Base-by-base conservation (phyloP, 2,797 vertebrate species). In the Orientallactaga sibirica region DNA sequence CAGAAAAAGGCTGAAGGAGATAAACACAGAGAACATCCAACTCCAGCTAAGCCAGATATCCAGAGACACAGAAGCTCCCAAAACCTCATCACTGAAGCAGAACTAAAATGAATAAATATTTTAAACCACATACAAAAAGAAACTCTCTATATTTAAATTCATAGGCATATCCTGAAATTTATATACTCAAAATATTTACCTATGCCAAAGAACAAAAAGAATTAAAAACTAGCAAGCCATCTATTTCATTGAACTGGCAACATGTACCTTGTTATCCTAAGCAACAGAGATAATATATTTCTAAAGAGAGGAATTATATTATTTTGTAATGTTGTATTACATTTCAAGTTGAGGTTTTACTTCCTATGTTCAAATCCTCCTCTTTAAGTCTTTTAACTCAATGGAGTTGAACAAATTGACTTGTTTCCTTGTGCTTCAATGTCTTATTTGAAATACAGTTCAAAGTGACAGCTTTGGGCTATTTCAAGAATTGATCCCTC, bases 111-210 rank as follows among this genome's bases (percentile, higher is more conserved):
- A 93, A 73, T 67, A 92, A 64, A 20, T 68, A 74, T 86, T 91
- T 86, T 77, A n/a, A 3, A 33, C 58, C 33, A 77, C 3, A 22
- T 15, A 70, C 2, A 66, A 77, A 66, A 89, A 88, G 5, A 75
- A 83, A 89, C 18, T 58, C 48, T 85, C 37, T 10, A 18, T 66
- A 33, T 67, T 92, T 81, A 18, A 93, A 80, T 96, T 85, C 25
- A 76, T 22, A 79, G 7, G 3, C 27, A 37, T 18, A 84, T 61
- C 48, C 1, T 92, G 61, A 93, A 88, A 74, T 83, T 8, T 78
- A 55, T 37, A 41, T 58, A 27, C 16, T 52, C 76, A 80, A 93
- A 77, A 55, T 16, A 91, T 62, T 58, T 43, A 33, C 48, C 52
- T 80, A 62, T 79, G 43, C 16, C 29, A 75, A 11, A 52, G 20